Evolutionary conservation across 2,797 vertebrate species (phyloP).

Genomic region (Glossophaga mutica): DNA sequence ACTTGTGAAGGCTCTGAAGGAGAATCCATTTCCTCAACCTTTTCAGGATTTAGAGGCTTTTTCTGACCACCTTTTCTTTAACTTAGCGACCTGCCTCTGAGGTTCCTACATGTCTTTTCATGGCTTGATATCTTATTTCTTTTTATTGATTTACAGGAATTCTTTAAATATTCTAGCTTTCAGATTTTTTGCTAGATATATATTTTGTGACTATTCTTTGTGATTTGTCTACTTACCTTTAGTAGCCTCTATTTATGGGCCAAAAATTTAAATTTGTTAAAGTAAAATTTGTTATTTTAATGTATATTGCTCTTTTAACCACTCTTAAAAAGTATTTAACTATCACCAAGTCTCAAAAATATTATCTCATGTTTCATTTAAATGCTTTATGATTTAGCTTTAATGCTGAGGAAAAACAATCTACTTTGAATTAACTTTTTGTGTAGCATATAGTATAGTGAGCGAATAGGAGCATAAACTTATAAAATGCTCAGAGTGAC

Average conservation of each 20-base stretch:
- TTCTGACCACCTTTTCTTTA: not conserved
- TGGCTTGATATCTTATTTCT: not conserved
- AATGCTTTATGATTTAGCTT: not conserved
- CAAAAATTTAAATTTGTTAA: not conserved
- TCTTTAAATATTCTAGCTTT: not conserved
- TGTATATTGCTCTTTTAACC: not conserved
- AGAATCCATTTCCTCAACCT: not conserved
- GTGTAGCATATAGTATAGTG: too few relatives aligned
- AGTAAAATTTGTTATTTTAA: constrained; percentile 1
- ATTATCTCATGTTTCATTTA: not conserved
- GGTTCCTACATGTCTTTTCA: not conserved
- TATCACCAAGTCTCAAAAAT: not conserved
- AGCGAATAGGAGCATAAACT: not conserved
- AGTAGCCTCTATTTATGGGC: not conserved
- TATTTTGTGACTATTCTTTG: not conserved
- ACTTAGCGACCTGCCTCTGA: not conserved
- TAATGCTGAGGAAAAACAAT: not conserved
- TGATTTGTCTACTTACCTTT: not conserved
- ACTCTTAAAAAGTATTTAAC: not conserved
- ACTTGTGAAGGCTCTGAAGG: not conserved
- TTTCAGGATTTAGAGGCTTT: not conserved
- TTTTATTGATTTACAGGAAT: not conserved
- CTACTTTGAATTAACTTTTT: not conserved
- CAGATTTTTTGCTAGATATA: not conserved
- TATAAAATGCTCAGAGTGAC: not conserved